Conservation (phyloP, 2,797 vertebrate species). For the Todus mexicanus region DNA sequence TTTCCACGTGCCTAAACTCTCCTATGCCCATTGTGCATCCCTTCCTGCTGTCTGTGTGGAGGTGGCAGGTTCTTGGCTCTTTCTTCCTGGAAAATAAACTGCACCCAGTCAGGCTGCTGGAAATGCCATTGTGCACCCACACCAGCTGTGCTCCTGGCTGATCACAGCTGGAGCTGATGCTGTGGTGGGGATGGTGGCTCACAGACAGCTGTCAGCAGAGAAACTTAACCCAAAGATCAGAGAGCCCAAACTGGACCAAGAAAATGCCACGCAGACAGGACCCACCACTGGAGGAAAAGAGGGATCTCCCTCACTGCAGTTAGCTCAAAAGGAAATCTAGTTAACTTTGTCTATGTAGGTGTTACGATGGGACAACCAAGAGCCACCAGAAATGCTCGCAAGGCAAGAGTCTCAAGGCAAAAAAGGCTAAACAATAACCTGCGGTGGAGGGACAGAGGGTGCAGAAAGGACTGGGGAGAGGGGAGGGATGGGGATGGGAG, state of each 20-base stretch:
- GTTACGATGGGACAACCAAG: not conserved
- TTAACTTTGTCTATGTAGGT: not conserved
- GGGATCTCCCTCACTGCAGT: not conserved
- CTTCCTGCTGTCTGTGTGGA: not conserved
- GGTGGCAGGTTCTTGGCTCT: not conserved
- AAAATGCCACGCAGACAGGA: not conserved
- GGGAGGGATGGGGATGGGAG: not conserved
- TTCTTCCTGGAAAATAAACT: not conserved
- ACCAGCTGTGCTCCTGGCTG: not conserved
- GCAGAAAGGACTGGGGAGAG: not conserved
- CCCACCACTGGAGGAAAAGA: not conserved
- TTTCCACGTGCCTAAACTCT: not conserved
- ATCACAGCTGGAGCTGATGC: not conserved
- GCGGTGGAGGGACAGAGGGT: not conserved
- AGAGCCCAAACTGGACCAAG: not conserved
- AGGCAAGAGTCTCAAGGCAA: not conserved
- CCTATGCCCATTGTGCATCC: not conserved
- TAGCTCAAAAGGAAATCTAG: not conserved
- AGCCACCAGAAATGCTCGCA: not conserved
- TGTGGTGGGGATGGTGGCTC: not conserved
- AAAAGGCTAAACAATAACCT: not conserved
- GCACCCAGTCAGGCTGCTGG: not conserved
- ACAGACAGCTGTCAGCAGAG: not conserved
- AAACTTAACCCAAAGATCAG: not conserved
- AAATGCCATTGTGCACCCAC: not conserved